Base-by-base conservation (phyloP, 2,113 vertebrate genomes). In the Vanacampus margaritifer region DNA sequence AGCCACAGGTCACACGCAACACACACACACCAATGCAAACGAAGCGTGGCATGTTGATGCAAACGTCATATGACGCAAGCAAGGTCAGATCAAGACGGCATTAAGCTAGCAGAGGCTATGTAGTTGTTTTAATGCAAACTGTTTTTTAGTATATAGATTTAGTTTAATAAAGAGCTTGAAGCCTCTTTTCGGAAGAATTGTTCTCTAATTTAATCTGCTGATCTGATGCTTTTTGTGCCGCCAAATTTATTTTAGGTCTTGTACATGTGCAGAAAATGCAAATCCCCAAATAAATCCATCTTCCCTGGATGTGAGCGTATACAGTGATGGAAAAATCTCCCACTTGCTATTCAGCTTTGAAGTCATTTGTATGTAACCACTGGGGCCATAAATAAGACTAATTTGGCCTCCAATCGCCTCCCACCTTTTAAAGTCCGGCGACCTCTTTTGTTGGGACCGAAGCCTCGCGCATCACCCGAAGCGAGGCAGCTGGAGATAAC, bases 1-100 rank as follows among this genome's bases (percentile, higher is more conserved):
- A 9, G 17, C 16, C 48, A 60, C 17, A 60, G 64, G 60, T 45
- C 24, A 71, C 4, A 59, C 53, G 50, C 45, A 45, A 63, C 41
- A 57, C 16, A 48, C 62, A 59, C n/a, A n/a, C n/a, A n/a, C n/a
- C n/a, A n/a, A n/a, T 37, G 58, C 65, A 71, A 37, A 43, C 28
- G 48, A 3, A 68, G 43, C 26, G 10, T 12, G 32, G 41, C 61
- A 21, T 72, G 53, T 46, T 21, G 63, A 57, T 53, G 74, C 24
- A 36, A 72, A 67, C 72, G 75, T 77, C 73, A 71, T 69, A 45
- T 51, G 46, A 71, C 46, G 73, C 37, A 39, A n/a, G 45, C 58
- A 69, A 17, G 64, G 65, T 74, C 66, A 21, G 64, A 69, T 75
- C 65, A 76, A 50, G 26, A n/a, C n/a, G n/a, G 43, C 43, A 46